These are phyloP conservation scores for Austrofundulus limnaeus DNA, from an alignment of 2,113 vertebrate species.

Conservation along the genomic window DNA sequence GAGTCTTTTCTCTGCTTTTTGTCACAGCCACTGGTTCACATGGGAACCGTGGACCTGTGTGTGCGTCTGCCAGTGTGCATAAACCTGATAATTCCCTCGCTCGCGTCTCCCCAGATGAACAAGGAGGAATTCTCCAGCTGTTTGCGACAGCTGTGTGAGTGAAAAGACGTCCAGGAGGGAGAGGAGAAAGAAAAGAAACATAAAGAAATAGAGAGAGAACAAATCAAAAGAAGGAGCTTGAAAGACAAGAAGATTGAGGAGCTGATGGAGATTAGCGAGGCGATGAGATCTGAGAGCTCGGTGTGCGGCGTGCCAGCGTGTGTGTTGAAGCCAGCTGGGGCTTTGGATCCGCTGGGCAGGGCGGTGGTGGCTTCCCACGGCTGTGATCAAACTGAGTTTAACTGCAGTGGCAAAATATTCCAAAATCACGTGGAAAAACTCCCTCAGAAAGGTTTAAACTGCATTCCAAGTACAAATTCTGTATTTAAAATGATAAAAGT, in stretches of 20 bases:
- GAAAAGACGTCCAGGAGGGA: conserved; percentile 1
- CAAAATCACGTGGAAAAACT: not conserved
- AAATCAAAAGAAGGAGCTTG: conserved; percentile 38
- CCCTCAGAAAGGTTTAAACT: too few species aligned
- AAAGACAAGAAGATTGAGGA: conserved; percentile 51
- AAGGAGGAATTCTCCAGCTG: conserved; percentile 63
- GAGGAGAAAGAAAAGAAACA: not conserved
- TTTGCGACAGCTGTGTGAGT: conserved; percentile 67
- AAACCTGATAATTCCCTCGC: conserved; percentile 29
- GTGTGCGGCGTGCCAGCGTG: conserved; percentile 18
- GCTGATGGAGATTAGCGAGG: conserved; percentile 47
- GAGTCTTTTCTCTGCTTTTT: conserved; percentile 49
- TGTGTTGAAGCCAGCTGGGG: conserved; percentile 30
- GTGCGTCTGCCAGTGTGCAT: conserved; percentile 13
- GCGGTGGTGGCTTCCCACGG: conserved; percentile 28
- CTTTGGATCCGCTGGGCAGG: conserved; percentile 14
- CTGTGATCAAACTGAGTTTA: too few species aligned
- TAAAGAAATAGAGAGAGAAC: conserved; percentile 20
- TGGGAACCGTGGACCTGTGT: conserved; percentile 45
- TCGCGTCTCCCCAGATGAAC: conserved; percentile 23
- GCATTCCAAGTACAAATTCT: too few species aligned
- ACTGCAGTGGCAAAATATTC: conserved; percentile 10
- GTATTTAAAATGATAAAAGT: too few species aligned
- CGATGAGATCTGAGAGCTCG: conserved; percentile 40
- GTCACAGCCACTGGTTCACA: conserved; percentile 46